Base-by-base conservation (phyloP, 2,113 vertebrate species). In the Corythaixoides concolor region DNA sequence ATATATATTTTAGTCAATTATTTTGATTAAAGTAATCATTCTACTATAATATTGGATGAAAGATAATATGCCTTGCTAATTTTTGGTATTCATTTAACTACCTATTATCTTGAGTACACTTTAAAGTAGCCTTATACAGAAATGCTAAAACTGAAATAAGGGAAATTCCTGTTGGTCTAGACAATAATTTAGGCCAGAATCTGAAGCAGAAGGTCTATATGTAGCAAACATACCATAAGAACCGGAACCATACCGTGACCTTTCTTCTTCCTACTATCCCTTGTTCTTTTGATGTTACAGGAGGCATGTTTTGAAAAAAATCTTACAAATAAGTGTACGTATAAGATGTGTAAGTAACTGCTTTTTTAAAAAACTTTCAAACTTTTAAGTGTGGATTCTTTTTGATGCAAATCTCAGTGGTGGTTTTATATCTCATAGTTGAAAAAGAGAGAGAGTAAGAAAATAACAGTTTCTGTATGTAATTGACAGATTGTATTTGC, bases 1-100 rank as follows among this genome's bases (percentile, higher is more conserved):
- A 67, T 79, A 85, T 88, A 41, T 93, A 50, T 88, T 82, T 85
- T 55, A 92, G n/a, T 45, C 55, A 45, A 50, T 93, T 96, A 76
- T 69, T 89, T 15, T 55, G 10, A 83, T 88, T 90, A 63, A 95
- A 96, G 50, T 72, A 53, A 49, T 92, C 18, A 45, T 50, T 84
- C 70, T n/a, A 22, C 35, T 75, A 16, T 67, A 77, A 59, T 81
- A 87, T 9, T 27, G 16, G 49, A 49, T 77, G 41, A 81, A 43
- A 69, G 5, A 41, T 53, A 26, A 85, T 67, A 30, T 32, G 14
- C 22, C n/a, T 86, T 80, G 32, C 37, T 80, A 64, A 66, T 73
- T 69, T 78, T 20, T 0, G 1, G 26, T 80, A 52, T 60, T 83
- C 12, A 73, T 64, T 83, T 62, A 53, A 39, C 15, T 72, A 17